Percentiles rank a stretch among this genome's conserved stretches.
Conservation (phyloP, 37 sponge, comb jelly and placozoan species). For the Agelas oroides region DNA sequence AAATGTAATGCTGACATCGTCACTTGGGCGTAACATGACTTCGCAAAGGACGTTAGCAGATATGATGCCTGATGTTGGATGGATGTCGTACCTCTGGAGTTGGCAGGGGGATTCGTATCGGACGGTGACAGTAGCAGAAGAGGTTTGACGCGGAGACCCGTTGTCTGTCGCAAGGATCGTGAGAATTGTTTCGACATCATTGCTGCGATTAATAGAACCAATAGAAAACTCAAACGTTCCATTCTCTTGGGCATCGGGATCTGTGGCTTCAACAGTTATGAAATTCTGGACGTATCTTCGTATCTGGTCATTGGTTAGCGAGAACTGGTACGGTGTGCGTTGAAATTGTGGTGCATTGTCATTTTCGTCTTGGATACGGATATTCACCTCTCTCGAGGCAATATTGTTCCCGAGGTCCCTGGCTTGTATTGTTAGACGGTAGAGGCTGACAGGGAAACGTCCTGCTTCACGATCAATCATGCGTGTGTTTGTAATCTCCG, state of each 20-base stretch:
- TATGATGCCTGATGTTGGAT: constrained; percentile 22
- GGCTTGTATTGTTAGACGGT: constrained; percentile 43
- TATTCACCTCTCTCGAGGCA: not conserved
- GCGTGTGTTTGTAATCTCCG: not conserved
- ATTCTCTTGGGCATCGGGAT: constrained; percentile 62
- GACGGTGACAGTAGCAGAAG: constrained; percentile 41
- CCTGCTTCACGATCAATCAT: constrained; percentile 55
- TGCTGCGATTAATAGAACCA: not conserved
- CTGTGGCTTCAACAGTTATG: constrained; percentile 31
- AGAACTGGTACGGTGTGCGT: not conserved
- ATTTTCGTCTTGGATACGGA: constrained; percentile 72
- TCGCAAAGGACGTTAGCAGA: constrained; percentile 30
- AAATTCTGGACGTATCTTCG: not conserved
- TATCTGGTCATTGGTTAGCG: not conserved
- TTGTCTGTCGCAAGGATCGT: constrained; percentile 70
- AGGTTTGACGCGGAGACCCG: constrained; percentile 35
- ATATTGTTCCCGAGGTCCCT: constrained; percentile 24
- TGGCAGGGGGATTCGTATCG: constrained; percentile 37
- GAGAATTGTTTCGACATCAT: constrained; percentile 19
- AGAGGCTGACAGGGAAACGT: too few relatives aligned
- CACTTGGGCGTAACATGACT: constrained; percentile 9
- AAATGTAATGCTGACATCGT: not conserved
- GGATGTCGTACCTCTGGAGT: constrained; percentile 31
- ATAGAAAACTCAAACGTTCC: constrained; percentile 52
- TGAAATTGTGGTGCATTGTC: constrained; percentile 76